Conservation (phyloP, 2,113 vertebrate genomes). For the Mastomys natalensis region DNA sequence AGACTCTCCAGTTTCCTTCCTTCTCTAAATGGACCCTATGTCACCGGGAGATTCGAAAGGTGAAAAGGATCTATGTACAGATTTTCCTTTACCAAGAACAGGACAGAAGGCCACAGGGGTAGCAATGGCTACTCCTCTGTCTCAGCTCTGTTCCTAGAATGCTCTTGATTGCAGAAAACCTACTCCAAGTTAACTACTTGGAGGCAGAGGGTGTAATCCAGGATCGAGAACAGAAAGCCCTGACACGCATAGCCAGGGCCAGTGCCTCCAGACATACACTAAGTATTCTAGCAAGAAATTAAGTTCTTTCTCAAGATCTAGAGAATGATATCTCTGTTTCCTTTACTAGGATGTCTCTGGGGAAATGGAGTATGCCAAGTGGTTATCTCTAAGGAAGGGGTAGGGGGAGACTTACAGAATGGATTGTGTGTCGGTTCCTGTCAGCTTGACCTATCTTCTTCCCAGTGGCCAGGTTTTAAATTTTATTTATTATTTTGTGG, state of each 20-base stretch:
- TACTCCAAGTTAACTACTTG: too few species aligned
- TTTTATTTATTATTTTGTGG: not conserved
- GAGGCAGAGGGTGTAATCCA: not conserved
- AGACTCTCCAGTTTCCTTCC: not conserved
- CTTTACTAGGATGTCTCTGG: not conserved
- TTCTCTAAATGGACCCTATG: not conserved
- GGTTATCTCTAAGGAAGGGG: not conserved
- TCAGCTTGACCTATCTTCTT: not conserved
- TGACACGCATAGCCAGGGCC: not conserved
- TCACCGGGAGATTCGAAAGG: not conserved
- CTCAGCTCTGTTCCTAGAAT: not conserved
- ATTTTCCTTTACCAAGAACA: not conserved
- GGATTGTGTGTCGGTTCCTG: not conserved
- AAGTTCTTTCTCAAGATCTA: not conserved
- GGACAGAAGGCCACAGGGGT: rapidly evolving
- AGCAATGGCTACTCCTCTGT: rapidly evolving
- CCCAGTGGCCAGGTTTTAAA: not conserved
- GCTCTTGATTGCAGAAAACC: not conserved
- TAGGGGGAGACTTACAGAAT: not conserved
- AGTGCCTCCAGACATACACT: not conserved
- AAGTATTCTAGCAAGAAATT: not conserved
- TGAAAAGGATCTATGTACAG: not conserved
- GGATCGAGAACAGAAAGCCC: not conserved
- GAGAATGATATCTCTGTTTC: not conserved
- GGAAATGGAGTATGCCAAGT: not conserved